Base-by-base conservation (phyloP, 1,140 invertebrate species). In the Nixonia krombeini region DNA sequence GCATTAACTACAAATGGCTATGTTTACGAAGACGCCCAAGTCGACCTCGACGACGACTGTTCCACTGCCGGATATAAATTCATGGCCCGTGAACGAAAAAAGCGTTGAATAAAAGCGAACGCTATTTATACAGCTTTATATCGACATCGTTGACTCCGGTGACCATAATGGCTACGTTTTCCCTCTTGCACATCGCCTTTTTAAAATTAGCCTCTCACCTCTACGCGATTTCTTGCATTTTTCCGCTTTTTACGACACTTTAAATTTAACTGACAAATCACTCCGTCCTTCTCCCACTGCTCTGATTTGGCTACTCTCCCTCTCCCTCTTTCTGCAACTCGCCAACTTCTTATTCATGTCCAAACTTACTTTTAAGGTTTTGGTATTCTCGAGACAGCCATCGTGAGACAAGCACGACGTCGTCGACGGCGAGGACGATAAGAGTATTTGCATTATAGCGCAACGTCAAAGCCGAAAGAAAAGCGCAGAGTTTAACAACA, bases 361-460 rank as follows among this genome's bases (percentile, higher is more conserved):
- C 56, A 61, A 70, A 70, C 56, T 64, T 65, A 65, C 67, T 64
- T 64, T 70, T 64, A 64, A 70, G 56, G 61, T 55, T 52, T 46
- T 21, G 56, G 45, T 59, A 46, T 40, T 64, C 59, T 64, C 56
- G 58, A 55, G 66, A 52, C 59, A 61, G 33, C 59, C 52, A 56
- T 57, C 44, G 55, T 28, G 57, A 59, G 46, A 55, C 55, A 13
- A 40, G 26, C 26, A 33, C 38, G 47, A 47, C 23, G 23, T 50
- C 49, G 35, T 18, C 23, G 23, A 55, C 49, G 35, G 21, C 47
- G 57, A 52, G 51, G 50, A 59, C 50, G 45, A 51, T 42, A 51
- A 40, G 50, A n/a, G 58, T 62, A 70, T 70, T 70, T 65, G 68
- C 68, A 70, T 70, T 62, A 62, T 45, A 57, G 40, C 57, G 52